Conservation (phyloP, 1,140 invertebrate species). For the Mya arenaria region DNA sequence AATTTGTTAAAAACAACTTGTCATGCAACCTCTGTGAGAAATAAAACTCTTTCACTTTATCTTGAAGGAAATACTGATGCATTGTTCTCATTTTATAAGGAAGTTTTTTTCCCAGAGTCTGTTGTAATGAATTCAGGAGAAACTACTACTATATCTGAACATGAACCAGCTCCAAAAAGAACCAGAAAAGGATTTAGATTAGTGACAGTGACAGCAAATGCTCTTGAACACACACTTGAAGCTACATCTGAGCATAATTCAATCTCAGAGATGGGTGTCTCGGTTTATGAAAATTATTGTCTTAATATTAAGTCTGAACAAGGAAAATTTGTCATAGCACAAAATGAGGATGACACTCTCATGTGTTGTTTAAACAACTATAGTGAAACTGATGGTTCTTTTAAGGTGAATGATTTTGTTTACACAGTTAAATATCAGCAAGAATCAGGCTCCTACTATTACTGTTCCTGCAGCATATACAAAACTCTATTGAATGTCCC, state of each 20-base stretch:
- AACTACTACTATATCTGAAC: too few species aligned
- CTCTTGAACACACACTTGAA: too few species aligned
- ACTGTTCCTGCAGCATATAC: constrained; percentile 24
- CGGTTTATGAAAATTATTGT: too few species aligned
- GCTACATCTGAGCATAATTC: too few species aligned
- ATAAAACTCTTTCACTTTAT: not conserved
- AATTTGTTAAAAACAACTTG: not conserved
- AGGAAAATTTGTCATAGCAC: not conserved
- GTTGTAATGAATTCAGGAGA: too few species aligned
- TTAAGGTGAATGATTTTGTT: not conserved
- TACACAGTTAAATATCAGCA: not conserved
- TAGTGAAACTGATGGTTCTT: constrained; percentile 19
- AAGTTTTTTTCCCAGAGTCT: too few species aligned
- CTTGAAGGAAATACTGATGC: not conserved
- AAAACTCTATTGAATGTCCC: not conserved
- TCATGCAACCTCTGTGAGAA: not conserved
- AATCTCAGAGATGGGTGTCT: too few species aligned
- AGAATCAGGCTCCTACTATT: not conserved
- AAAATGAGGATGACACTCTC: not conserved
- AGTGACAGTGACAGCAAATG: too few species aligned
- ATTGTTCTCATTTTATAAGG: too few species aligned
- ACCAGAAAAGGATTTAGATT: too few species aligned
- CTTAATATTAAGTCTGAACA: too few species aligned
- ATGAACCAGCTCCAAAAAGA: too few species aligned
- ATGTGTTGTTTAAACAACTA: constrained; percentile 18